phyloP scores from a whole-genome alignment of 2,888 invertebrate species.

The Nomada ferruginata region DNA sequence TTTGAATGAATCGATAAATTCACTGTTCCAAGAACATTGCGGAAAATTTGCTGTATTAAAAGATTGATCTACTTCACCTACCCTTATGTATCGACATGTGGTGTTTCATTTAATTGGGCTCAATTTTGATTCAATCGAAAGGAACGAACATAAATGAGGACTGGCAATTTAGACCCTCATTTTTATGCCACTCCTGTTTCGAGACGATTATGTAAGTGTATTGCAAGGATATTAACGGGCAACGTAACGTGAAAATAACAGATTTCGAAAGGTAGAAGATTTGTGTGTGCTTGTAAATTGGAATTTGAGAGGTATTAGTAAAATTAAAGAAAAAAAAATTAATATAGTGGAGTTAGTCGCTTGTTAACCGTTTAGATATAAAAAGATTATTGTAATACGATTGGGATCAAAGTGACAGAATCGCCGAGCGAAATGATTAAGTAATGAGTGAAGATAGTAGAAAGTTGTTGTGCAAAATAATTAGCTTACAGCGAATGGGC shows the following conservation, averaged over 20 bases:
- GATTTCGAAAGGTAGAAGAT: neutral
- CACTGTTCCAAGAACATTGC: neutral
- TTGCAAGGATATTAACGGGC: neutral
- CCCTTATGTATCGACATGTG: neutral
- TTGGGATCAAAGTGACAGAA: too few species aligned
- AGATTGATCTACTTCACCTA: neutral
- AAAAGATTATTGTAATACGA: too few species aligned
- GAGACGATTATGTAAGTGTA: slow-evolving; percentile 1
- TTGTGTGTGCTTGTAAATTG: too few species aligned
- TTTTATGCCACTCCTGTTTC: slow-evolving; percentile 6
- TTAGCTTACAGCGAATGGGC: too few species aligned
- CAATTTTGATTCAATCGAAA: slow-evolving; percentile 2
- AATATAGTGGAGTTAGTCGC: too few species aligned
- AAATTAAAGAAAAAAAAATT: too few species aligned
- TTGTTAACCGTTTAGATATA: too few species aligned
- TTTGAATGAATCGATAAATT: neutral
- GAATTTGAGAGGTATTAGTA: too few species aligned
- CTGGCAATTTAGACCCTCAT: neutral
- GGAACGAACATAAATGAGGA: slow-evolving; percentile 6
- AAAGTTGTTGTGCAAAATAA: too few species aligned
- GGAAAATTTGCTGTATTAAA: neutral
- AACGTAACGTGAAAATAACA: neutral
- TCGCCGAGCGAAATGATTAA: too few species aligned
- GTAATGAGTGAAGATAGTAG: too few species aligned
- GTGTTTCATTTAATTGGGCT: slow-evolving; percentile 1